Conservation (phyloP, 1,140 invertebrate genomes). For the Atta texana region DNA sequence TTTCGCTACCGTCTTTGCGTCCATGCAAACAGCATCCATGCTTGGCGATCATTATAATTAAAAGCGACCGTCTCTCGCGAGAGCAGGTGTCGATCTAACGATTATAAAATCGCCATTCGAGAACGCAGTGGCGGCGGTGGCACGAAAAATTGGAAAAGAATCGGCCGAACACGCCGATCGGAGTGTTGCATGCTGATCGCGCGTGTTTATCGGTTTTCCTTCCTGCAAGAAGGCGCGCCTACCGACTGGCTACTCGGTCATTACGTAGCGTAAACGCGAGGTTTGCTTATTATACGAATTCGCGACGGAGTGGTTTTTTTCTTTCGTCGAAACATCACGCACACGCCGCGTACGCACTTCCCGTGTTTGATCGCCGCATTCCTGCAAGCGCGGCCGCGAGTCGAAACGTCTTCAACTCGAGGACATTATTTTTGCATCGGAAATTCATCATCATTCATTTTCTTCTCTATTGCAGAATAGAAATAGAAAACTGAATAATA, state of each 20-base stretch:
- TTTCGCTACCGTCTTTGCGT: background rate
- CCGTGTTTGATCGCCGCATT: conserved; percentile 59
- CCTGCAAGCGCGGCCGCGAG: conserved; percentile 15
- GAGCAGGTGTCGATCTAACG: conserved; percentile 45
- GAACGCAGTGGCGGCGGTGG: background rate
- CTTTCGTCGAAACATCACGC: conserved; percentile 36
- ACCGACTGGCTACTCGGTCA: conserved; percentile 12
- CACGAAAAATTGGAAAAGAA: conserved; percentile 48
- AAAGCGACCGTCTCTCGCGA: conserved; percentile 16
- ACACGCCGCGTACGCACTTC: conserved; percentile 59
- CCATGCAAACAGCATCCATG: conserved; percentile 36
- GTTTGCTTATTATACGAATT: conserved; percentile 52
- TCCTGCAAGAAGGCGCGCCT: conserved; percentile 35
- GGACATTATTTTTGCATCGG: conserved; percentile 15
- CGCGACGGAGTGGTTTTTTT: conserved; percentile 12
- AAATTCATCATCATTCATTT: background rate
- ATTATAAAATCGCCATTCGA: conserved; percentile 30
- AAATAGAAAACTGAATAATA: background rate
- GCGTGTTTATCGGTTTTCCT: conserved; percentile 37
- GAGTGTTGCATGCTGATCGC: conserved; percentile 8
- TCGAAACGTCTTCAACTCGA: conserved; percentile 39
- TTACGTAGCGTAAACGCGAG: conserved; percentile 42
- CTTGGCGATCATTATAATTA: conserved; percentile 54
- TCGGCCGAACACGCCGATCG: conserved; percentile 21
- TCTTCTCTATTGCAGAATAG: background rate